Base-by-base conservation (phyloP, 1,140 invertebrate species). In the Tetragnatha versicolor region DNA sequence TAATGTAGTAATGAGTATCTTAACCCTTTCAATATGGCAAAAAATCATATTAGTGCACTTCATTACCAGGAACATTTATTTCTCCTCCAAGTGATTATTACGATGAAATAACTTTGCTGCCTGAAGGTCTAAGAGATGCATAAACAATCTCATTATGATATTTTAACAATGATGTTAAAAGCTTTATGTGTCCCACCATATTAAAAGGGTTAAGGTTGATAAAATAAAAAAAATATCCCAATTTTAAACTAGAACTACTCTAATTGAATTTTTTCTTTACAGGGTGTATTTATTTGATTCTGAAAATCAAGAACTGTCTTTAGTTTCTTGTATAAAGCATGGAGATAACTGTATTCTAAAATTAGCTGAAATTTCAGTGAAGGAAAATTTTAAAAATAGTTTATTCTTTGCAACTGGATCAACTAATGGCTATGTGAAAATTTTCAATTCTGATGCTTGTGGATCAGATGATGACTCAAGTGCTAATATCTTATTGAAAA, bases 271-370 rank as follows among this genome's bases (percentile, higher is more conserved):
- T 37, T 63, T 37, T 49, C 17, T 65, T 66, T 65, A 17, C 29
- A 77, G 75, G 37, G n/a, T 82, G 22, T 81, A 81, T 58, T 61
- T 42, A 49, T 81, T 75, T 60, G 37, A 81, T 66, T 20, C 27
- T 14, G 14, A 42, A 2, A 14, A 49, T 20, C 69, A 51, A 27
- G 14, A 51, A 37, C n/a, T 81, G 37, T 10, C 27, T 4, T 33
- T 66, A 12, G 37, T 20, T n/a, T 49, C 29, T 31, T 69, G 31
- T 69, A 61, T 75, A 29, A 37, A 68, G 25, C 61, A 33, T 76
- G 70, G 70, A n/a, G 51, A 35, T 14, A 20, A 68, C 25, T 81
- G 80, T 75, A 51, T 81, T 27, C 49, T 81, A 27, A 68, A 42
- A 29, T 27, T 76, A 22, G 66, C 53, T 1, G 17, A 63, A 39